Conservation (phyloP, 2,113 vertebrate genomes). For the Oncorhynchus tshawytscha region DNA sequence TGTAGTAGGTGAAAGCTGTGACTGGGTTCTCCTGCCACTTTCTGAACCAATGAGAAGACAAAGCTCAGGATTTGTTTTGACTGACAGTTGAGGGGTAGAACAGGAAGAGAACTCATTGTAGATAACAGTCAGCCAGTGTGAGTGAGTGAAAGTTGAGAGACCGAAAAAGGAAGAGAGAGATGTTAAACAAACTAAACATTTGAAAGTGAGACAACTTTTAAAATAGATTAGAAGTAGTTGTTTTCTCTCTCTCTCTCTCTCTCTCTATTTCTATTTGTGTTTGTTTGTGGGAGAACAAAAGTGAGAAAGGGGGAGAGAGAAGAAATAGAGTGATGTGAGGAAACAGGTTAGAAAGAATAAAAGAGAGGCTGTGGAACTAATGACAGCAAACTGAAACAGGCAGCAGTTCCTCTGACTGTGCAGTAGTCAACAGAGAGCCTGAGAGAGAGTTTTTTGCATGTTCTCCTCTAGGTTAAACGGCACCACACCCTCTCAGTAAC, state of each 20-base stretch:
- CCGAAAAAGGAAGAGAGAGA: background rate
- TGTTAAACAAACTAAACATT: background rate
- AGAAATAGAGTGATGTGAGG: too few relatives aligned
- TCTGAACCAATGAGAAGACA: slow-evolving; percentile 1
- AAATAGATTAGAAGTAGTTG: background rate
- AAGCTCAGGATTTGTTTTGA: background rate
- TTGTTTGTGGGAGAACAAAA: background rate
- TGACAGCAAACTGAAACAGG: too few relatives aligned
- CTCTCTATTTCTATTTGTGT: too few relatives aligned
- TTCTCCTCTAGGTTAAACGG: too few relatives aligned
- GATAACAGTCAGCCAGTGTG: background rate
- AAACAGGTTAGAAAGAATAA: too few relatives aligned
- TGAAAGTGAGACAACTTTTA: background rate
- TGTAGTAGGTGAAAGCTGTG: slow-evolving; percentile 9
- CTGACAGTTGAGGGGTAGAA: background rate
- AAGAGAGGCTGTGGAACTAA: too few relatives aligned
- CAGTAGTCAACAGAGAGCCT: too few relatives aligned
- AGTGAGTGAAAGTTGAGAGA: slow-evolving; percentile 5
- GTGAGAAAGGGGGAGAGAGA: too few relatives aligned
- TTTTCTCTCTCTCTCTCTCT: too few relatives aligned
- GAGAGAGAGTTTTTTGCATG: too few relatives aligned
- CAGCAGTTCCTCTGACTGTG: too few relatives aligned
- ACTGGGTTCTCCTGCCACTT: background rate
- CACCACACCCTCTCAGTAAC: too few relatives aligned
- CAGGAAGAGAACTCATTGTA: background rate